Evolutionary conservation across 2,113 vertebrate genomes (phyloP).

Genomic region (Copsychus sechellarum): DNA sequence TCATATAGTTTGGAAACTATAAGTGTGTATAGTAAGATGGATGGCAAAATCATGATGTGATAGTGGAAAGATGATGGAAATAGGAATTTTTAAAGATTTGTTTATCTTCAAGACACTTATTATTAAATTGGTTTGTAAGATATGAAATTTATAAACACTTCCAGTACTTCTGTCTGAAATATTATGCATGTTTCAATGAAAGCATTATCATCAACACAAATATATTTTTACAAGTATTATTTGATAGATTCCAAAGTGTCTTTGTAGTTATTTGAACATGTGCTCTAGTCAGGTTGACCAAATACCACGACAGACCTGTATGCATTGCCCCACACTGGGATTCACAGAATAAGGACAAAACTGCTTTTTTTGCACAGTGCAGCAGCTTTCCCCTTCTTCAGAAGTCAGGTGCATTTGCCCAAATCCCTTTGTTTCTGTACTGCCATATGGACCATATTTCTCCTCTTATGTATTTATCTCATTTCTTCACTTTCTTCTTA

Average conservation of each 20-base stretch:
- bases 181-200: not conserved
- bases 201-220: not conserved
- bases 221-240: not conserved
- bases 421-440: not conserved
- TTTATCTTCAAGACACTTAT: not conserved
- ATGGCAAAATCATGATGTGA: not conserved
- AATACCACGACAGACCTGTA: not conserved
- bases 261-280: not conserved
- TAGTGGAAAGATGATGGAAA: not conserved
- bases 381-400: not conserved
- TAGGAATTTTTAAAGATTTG: not conserved
- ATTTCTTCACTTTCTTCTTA: not conserved
- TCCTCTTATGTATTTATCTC: not conserved
- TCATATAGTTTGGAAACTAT: not conserved
- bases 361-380: accelerated
- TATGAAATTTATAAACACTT: not conserved
- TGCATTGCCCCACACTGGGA: not conserved
- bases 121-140: not conserved
- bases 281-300: not conserved
- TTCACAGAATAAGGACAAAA: not conserved
- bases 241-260: not conserved
- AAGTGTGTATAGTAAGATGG: not conserved
- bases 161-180: not conserved
- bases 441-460: not conserved
- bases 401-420: not conserved